Conservation (phyloP, 2,113 vertebrate species). For the Cinclus mexicanus region DNA sequence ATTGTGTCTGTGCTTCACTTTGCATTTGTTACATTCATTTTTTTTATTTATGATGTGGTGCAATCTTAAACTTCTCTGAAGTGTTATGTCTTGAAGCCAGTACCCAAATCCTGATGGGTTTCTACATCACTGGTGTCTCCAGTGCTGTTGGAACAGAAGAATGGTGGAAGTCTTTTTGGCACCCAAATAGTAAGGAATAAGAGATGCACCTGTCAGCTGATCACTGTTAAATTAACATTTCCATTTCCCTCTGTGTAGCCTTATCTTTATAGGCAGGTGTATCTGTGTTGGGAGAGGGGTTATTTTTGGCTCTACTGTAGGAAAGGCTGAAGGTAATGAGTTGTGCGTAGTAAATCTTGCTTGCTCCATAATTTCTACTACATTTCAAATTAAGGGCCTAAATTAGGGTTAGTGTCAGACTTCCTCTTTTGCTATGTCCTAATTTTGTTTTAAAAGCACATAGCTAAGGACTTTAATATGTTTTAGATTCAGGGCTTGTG, state of each 20-base stretch:
- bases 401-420: conserved; percentile 57
- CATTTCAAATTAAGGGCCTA: conserved; percentile 56
- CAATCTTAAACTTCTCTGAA: not conserved
- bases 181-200: not conserved
- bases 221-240: conserved; percentile 26
- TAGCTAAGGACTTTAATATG: conserved; percentile 76
- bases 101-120: not conserved
- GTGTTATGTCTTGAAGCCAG: not conserved
- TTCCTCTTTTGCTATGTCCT: conserved; percentile 41
- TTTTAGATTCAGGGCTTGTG: conserved; percentile 74
- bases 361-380: conserved; percentile 38
- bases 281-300: not conserved
- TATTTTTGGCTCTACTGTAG: conserved; percentile 30
- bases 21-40: not conserved
- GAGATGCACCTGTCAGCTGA: not conserved
- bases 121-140: not conserved
- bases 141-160: not conserved
- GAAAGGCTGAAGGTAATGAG: conserved; percentile 53
- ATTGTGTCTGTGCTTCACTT: accelerated
- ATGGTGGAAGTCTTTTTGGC: not conserved
- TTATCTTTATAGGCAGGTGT: conserved; percentile 51
- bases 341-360: conserved; percentile 45
- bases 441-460: conserved; percentile 71
- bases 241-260: not conserved
- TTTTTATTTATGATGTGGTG: not conserved